Evolutionary conservation across 1,140 invertebrate species (phyloP).

Genomic region (Homalodisca vitripennis): DNA sequence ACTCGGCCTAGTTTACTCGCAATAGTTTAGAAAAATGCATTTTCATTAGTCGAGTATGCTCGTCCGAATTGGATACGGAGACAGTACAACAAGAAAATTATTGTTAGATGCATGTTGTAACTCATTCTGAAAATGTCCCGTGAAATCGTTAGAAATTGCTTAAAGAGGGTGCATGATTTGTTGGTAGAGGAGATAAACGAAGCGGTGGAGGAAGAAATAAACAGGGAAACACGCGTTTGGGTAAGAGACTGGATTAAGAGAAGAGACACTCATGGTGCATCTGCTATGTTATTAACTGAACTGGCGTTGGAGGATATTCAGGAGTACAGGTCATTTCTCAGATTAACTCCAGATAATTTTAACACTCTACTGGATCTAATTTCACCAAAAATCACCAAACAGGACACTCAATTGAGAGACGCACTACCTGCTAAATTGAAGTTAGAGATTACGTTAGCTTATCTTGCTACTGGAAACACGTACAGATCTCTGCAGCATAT

Average conservation of each 20-base stretch:
- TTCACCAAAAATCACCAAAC: neutral
- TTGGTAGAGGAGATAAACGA: neutral
- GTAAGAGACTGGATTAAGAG: neutral
- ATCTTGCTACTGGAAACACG: constrained; percentile 17
- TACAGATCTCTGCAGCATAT: constrained; percentile 17
- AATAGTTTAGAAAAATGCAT: too few species aligned
- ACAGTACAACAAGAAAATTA: too few species aligned
- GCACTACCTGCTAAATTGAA: constrained; percentile 2
- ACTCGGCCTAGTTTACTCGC: too few species aligned
- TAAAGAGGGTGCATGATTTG: neutral
- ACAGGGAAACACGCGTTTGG: neutral
- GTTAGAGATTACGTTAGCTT: constrained; percentile 15
- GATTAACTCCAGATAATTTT: neutral
- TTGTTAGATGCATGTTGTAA: too few species aligned
- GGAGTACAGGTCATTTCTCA: neutral
- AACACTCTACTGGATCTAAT: neutral
- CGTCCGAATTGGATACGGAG: too few species aligned
- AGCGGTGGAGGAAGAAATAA: neutral
- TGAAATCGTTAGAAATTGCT: neutral
- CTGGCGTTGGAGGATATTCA: neutral
- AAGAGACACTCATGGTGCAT: neutral
- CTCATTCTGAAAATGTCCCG: neutral
- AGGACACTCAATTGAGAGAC: neutral
- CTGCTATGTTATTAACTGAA: neutral
- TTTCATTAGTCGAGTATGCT: too few species aligned